Conservation (phyloP, 1,140 invertebrate species). For the Tetragnatha versicolor region DNA sequence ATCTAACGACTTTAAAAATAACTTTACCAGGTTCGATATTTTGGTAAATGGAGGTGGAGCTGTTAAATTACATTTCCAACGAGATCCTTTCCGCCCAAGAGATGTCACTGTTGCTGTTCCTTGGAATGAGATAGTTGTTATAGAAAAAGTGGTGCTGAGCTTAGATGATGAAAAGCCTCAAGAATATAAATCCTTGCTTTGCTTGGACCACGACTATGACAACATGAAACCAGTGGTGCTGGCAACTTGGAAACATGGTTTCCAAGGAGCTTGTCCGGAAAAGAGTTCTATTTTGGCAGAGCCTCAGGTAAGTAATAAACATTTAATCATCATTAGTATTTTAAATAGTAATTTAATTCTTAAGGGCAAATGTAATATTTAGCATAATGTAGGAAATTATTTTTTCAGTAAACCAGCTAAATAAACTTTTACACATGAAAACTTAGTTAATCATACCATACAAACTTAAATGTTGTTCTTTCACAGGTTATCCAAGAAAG, state of each 20-base stretch:
- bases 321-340: not conserved
- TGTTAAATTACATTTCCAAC: constrained; percentile 95
- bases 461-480: not conserved
- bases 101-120: constrained; percentile 85
- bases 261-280: constrained; percentile 81
- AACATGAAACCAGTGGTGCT: constrained; percentile 77
- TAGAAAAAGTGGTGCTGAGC: constrained; percentile 82
- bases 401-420: not conserved
- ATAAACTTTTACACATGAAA: not conserved
- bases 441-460: not conserved
- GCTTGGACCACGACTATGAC: constrained; percentile 85
- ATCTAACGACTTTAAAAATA: no score
- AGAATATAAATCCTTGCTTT: constrained; percentile 62
- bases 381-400: not conserved
- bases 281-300: constrained; percentile 81
- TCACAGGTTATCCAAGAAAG: constrained; percentile 91
- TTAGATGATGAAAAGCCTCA: constrained; percentile 65
- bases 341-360: not conserved
- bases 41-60: constrained; percentile 98
- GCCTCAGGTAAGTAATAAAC: constrained; percentile 72
- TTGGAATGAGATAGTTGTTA: constrained; percentile 93
- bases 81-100: constrained; percentile 80
- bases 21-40: constrained; percentile 83
- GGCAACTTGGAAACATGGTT: constrained; percentile 83
- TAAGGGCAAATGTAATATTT: not conserved